Percentiles rank a stretch among this genome's conserved stretches.
Conservation (phyloP, 2,797 vertebrate genomes). For the Austrolebias charrua region DNA sequence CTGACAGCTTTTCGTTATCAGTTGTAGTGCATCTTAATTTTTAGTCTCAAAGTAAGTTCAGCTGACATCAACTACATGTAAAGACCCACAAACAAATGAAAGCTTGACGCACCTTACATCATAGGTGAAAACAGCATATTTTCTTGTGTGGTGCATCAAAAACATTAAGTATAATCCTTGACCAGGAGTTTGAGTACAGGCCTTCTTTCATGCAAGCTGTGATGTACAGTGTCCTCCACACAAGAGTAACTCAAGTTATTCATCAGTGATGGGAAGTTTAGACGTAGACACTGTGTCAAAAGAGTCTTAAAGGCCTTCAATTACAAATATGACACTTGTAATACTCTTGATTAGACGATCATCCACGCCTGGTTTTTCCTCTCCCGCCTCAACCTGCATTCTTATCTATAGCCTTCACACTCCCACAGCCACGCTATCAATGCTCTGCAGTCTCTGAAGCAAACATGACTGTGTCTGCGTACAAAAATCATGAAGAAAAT, state of each 20-base stretch:
- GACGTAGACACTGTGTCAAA: neutral
- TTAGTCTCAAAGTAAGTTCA: conserved; percentile 17
- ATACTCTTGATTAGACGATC: conserved; percentile 13
- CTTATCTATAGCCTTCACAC: conserved; percentile 60
- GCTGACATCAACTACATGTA: conserved; percentile 20
- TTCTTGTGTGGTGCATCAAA: neutral
- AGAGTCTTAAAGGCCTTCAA: neutral
- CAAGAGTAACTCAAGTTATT: neutral
- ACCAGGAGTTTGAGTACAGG: neutral
- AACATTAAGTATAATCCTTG: conserved; percentile 9
- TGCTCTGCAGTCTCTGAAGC: conserved; percentile 11
- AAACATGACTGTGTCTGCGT: neutral
- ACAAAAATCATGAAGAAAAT: neutral
- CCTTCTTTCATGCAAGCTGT: neutral
- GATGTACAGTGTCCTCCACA: conserved; percentile 3
- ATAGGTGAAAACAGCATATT: neutral
- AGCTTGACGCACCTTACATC: neutral
- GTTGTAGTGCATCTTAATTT: neutral
- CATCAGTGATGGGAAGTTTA: neutral
- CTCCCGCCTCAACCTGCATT: conserved; percentile 11
- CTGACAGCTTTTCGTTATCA: neutral
- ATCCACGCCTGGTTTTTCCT: conserved; percentile 5
- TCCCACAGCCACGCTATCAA: conserved; percentile 58
- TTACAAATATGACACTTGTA: neutral
- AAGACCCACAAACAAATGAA: neutral